Conservation (phyloP, 2,797 vertebrate genomes). For the Microchirus variegatus region DNA sequence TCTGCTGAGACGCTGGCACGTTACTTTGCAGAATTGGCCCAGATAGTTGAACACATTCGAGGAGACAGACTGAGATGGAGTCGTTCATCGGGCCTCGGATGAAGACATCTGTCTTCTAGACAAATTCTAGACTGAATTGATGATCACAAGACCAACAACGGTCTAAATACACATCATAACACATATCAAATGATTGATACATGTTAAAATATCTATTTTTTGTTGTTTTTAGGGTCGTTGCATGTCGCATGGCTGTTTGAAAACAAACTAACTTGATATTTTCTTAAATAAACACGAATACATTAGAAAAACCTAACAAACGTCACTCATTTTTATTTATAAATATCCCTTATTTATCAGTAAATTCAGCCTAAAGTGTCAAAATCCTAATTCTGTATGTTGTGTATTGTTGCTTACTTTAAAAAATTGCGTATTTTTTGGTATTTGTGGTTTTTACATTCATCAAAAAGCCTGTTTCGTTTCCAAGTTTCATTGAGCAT, state of each 20-base stretch:
- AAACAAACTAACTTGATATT: no score
- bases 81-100: constrained; percentile 23
- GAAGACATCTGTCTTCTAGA: not conserved
- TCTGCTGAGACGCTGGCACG: constrained; percentile 31
- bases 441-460: no score
- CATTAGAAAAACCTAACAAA: no score
- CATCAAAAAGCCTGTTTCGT: no score
- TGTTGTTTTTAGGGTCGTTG: constrained; percentile 3
- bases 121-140: constrained; percentile 3
- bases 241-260: not conserved
- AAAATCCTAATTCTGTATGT: constrained; percentile 2
- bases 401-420: not conserved
- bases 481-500: no score
- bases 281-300: no score
- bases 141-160: not conserved
- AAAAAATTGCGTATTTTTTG: not conserved
- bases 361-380: not conserved
- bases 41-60: constrained; percentile 47
- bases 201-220: not conserved
- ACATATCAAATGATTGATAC: not conserved
- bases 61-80: constrained; percentile 32
- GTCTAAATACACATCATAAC: no score
- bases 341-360: constrained; percentile 8
- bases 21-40: constrained; percentile 37
- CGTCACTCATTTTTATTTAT: not conserved